A percentile compares a stretch with the other conserved stretches of the same genome.
These are phyloP conservation scores for Dendrocincla fuliginosa DNA, from an alignment of 2,797 vertebrate species.

Conservation along the genomic window DNA sequence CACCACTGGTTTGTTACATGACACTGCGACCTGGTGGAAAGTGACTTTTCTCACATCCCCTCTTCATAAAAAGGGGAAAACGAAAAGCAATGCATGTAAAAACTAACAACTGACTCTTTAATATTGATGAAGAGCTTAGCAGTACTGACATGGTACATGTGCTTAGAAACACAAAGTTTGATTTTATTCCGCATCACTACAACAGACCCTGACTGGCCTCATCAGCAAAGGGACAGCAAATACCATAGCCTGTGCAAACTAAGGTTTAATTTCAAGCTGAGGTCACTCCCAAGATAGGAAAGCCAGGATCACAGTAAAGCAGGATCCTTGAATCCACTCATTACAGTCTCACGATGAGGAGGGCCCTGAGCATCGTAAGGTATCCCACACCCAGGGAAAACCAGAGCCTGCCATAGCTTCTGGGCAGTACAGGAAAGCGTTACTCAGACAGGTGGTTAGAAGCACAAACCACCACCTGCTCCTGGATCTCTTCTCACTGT, in stretches of 20 bases:
- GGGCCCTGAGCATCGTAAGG: neutral
- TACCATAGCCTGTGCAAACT: neutral
- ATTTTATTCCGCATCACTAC: neutral
- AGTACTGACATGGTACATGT: neutral
- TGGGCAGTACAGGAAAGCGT: neutral
- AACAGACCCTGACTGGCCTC: neutral
- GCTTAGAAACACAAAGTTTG: neutral
- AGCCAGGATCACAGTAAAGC: neutral
- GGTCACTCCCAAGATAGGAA: neutral
- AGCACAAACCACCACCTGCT: slow-evolving; percentile 38
- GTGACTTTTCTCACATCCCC: neutral
- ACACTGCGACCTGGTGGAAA: neutral
- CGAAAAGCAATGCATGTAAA: neutral
- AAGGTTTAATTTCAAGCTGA: neutral
- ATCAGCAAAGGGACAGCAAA: neutral
- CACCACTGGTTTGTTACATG: neutral
- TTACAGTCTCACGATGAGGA: rapidly evolving
- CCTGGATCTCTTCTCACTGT: neutral
- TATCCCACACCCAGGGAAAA: neutral
- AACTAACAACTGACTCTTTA: neutral
- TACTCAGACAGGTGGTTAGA: slow-evolving; percentile 32
- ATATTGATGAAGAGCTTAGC: slow-evolving; percentile 17
- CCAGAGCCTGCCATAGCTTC: neutral
- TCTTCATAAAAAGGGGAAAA: neutral
- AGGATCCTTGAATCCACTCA: neutral